Conservation (phyloP, 2,888 invertebrate species). For the Euzetes globulus region DNA sequence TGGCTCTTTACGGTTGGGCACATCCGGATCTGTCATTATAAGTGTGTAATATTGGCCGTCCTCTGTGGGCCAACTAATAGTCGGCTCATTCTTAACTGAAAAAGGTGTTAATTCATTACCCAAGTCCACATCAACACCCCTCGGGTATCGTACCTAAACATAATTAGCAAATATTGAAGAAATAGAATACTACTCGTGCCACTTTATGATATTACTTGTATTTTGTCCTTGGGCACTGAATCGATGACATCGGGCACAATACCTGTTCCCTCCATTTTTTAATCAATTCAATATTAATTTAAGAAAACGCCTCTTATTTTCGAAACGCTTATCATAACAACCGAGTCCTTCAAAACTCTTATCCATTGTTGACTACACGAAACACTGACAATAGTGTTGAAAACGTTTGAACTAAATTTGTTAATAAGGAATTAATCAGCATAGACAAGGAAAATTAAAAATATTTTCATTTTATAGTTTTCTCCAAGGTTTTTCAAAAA, state of each 20-base stretch:
- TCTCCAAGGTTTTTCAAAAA: no score
- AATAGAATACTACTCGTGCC: no score
- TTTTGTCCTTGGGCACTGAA: conserved; percentile 54
- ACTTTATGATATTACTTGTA: neutral
- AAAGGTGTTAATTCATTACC: conserved; percentile 39
- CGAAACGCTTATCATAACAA: no score
- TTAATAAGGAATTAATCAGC: no score
- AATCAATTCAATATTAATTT: no score
- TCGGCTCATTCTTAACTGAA: conserved; percentile 35
- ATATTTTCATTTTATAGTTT: no score
- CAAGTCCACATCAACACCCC: conserved; percentile 35
- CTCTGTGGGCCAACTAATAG: conserved; percentile 33
- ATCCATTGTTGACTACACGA: no score
- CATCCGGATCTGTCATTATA: conserved; percentile 48
- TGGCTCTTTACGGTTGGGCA: conserved; percentile 49
- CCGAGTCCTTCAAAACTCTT: no score
- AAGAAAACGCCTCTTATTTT: no score
- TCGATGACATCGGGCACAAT: conserved; percentile 69
- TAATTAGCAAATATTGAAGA: neutral
- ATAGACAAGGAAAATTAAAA: no score
- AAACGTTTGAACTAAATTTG: no score
- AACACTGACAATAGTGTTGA: no score
- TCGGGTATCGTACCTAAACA: conserved; percentile 13
- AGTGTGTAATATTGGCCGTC: conserved; percentile 34
- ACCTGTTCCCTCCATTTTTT: conserved; percentile 55